These are phyloP conservation scores for Corythornis cristatus DNA, from an alignment of 2,113 vertebrate species.

Conservation along the genomic window DNA sequence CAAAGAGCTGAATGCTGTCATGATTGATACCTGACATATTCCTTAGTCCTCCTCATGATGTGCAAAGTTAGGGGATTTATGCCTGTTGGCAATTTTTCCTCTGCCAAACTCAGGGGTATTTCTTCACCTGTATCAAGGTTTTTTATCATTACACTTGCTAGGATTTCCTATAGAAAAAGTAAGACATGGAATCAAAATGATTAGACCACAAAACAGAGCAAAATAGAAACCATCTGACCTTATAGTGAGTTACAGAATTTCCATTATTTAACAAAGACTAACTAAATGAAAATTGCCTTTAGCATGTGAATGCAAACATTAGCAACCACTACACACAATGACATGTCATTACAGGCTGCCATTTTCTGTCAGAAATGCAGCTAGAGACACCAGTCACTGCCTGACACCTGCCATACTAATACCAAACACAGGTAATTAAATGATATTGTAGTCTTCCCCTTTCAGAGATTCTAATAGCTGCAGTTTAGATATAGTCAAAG, in stretches of 20 bases:
- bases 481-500: neutral
- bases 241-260: too few relatives aligned
- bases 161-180: conserved; percentile 87
- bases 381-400: neutral
- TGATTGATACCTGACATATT: conserved; percentile 92
- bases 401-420: neutral
- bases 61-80: conserved; percentile 97
- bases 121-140: conserved; percentile 99
- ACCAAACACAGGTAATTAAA: neutral
- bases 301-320: neutral
- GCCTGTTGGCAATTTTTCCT: conserved; percentile 96
- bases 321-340: neutral
- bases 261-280: neutral
- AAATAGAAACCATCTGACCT: neutral
- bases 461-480: neutral
- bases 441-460: neutral
- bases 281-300: neutral
- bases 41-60: conserved; percentile 99
- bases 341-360: neutral
- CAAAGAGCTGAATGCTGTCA: neutral
- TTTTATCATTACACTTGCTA: conserved; percentile 99
- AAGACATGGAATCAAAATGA: neutral
- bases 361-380: neutral
- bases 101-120: conserved; percentile 95
- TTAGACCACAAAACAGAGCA: neutral